Percentiles rank a stretch among this genome's conserved stretches.
Evolutionary conservation across 2,888 invertebrate species (phyloP).

Genomic region (Eustalomyia histrio): DNA sequence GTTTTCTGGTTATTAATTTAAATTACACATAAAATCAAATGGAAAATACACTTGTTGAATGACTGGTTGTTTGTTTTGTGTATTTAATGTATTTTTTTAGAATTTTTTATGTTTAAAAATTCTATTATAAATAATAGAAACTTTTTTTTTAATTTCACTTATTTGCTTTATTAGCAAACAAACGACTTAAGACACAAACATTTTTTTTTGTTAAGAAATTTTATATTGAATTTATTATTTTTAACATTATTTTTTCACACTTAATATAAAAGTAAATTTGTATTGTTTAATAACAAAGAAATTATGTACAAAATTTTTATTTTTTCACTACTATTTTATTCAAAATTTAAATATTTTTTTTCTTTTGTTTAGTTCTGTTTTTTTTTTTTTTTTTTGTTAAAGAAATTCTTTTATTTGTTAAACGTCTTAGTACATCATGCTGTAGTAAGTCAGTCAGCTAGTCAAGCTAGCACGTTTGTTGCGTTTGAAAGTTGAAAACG

Average conservation of each 20-base stretch:
- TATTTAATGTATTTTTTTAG: conserved; percentile 12
- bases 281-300: conserved; percentile 21
- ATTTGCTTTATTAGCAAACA: conserved; percentile 42
- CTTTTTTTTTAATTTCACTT: conserved; percentile 31
- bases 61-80: neutral
- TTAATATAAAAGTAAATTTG: conserved; percentile 46
- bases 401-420: conserved; percentile 10
- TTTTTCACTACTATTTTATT: no score
- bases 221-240: conserved; percentile 1
- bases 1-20: neutral
- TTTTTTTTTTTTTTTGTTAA: conserved; percentile 12
- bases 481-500: conserved; percentile 71
- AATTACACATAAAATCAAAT: neutral
- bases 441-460: conserved; percentile 2
- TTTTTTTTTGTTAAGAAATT: conserved; percentile 27
- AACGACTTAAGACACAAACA: conserved; percentile 67
- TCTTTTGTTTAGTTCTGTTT: conserved; percentile 4
- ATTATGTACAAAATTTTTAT: neutral
- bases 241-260: conserved; percentile 47
- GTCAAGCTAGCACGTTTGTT: conserved; percentile 68
- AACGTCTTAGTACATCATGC: neutral
- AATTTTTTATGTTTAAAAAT: neutral
- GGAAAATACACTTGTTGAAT: neutral
- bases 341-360: conserved; percentile 37
- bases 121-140: neutral